Base-by-base conservation (phyloP, 2,888 invertebrate species). In the Phyto melanocephala region DNA sequence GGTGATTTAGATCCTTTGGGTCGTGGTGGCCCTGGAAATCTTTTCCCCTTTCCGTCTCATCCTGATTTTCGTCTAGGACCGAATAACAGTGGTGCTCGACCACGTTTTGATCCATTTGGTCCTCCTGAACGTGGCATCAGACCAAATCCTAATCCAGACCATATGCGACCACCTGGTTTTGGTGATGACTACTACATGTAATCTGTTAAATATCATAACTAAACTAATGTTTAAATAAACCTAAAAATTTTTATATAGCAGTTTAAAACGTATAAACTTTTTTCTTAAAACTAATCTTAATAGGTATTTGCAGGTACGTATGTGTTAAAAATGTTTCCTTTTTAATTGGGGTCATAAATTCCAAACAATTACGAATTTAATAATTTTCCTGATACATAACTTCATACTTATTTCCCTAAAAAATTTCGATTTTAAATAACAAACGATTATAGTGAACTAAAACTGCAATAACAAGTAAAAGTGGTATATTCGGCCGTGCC, bases 61-160 rank as follows among this genome's bases (percentile, higher is more conserved):
- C 87, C 87, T 1, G 80, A 86, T 13, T 68, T 85, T 33, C 72
- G 63, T n/a, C 37, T 79, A 7, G 75, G 67, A 13, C 80, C 62
- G 2, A 70, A 76, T 28, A 84, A 84, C 45, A 13, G 56, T 1
- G 63, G 96, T 13, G 96, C 96, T 2, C 84, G 75, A 10, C 86
- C 87, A 56, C 93, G 97, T 74, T 97, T 96, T 90, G 97, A 97
- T 92, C 97, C 97, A 0, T 95, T 96, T 89, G 94, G 95, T 0
- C 96, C 96, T 0, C 93, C 93, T 6, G 93, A 91, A 40, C 92
- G 91, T 4, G 92, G 92, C 7, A 87, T 92, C 81, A 92, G 87
- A 63, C 84, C 92, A 84, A 92, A 89, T 50, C 92, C 92, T 2
- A 95, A 95, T 87, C 94, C 94, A 13, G 96, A 96, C 90, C 95